phyloP scores from a whole-genome alignment of 2,888 invertebrate genomes.

The Crioceris asparagi region DNA sequence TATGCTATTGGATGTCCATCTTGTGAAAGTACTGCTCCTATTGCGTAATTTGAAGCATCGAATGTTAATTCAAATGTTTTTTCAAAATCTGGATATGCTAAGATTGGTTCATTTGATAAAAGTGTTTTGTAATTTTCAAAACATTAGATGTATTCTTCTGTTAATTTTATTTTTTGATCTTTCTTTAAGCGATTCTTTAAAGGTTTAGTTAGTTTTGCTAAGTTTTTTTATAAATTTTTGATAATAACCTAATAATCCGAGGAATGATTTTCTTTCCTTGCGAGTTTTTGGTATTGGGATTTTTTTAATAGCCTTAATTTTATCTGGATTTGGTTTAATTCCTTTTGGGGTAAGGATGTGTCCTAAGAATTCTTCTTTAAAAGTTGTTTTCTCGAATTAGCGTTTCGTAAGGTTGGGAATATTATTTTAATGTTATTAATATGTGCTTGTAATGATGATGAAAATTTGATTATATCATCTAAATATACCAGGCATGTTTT shows the following conservation, averaged over 20 bases:
- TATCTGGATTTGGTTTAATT: conserved; percentile 27
- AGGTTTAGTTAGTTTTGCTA: conserved; percentile 17
- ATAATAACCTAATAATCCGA: conserved; percentile 16
- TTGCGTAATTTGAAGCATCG: conserved; percentile 7
- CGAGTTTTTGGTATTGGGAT: conserved; percentile 18
- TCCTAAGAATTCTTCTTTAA: conserved; percentile 28
- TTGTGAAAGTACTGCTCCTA: conserved; percentile 7
- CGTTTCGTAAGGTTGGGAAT: too few relatives aligned
- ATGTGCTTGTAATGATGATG: background rate
- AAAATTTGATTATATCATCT: conserved; percentile 23
- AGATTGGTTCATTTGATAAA: conserved; percentile 2
- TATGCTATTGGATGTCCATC: conserved; percentile 6
- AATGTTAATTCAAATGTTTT: conserved; percentile 8
- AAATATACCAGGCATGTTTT: conserved; percentile 19
- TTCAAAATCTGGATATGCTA: conserved; percentile 8
- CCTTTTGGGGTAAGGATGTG: conserved; percentile 27
- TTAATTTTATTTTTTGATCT: conserved; percentile 10
- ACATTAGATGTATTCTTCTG: conserved; percentile 4
- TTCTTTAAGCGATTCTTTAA: conserved; percentile 14
- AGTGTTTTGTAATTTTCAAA: conserved; percentile 6
- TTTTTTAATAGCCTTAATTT: conserved; percentile 22
- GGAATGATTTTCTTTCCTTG: conserved; percentile 25
- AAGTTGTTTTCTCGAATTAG: too few relatives aligned
- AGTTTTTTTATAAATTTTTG: conserved; percentile 16
- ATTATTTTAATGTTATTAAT: too few relatives aligned